phyloP scores from a whole-genome alignment of 2,797 vertebrate species.

The Cichlasoma orientale region DNA sequence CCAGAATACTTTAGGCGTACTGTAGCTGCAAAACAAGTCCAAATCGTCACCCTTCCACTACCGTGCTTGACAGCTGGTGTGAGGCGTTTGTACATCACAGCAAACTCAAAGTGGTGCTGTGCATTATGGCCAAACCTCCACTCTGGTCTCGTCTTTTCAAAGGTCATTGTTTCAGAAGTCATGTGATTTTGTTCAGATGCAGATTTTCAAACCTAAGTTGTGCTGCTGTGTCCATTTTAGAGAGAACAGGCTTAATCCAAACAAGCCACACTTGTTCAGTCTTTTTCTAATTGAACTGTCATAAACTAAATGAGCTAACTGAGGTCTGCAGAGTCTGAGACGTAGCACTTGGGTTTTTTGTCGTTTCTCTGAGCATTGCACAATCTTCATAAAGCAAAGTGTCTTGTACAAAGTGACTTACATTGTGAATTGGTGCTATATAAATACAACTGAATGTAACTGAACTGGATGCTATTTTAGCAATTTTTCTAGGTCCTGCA shows the following conservation, averaged over 20 bases:
- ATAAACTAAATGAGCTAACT: neutral
- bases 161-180: neutral
- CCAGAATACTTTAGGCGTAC: no score
- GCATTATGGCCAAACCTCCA: neutral
- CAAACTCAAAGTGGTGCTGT: no score
- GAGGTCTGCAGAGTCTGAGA: neutral
- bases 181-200: neutral
- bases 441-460: neutral
- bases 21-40: no score
- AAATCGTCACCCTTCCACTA: no score
- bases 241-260: neutral
- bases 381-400: neutral
- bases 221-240: neutral
- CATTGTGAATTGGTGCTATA: conserved; percentile 1
- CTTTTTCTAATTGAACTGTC: neutral
- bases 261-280: neutral
- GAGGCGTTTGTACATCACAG: no score
- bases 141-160: neutral
- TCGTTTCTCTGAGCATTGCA: no score
- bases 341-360: neutral
- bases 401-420: neutral
- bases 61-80: no score
- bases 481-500: neutral
- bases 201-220: neutral
- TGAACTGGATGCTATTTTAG: neutral